phyloP scores from a whole-genome alignment of 2,113 vertebrate species.

The Mungos mungo region DNA sequence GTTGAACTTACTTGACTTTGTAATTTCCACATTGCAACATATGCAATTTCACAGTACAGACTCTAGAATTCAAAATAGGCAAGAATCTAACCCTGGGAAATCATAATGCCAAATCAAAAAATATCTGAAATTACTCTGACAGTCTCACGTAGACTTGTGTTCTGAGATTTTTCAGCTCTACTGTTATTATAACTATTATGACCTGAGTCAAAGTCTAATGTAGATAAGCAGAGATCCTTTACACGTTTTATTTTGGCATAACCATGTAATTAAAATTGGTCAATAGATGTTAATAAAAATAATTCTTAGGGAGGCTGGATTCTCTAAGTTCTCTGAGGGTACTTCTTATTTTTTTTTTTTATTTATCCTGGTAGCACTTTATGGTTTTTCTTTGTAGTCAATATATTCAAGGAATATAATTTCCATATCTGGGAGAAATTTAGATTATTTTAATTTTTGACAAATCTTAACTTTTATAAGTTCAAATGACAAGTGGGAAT shows the following conservation, averaged over 20 bases:
- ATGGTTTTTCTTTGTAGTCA: background rate
- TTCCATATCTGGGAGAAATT: background rate
- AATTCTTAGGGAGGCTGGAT: background rate
- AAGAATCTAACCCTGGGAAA: background rate
- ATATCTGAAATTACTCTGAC: background rate
- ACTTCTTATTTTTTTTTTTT: background rate
- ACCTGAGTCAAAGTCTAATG: background rate
- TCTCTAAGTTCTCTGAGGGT: background rate
- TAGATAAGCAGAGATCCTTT: background rate
- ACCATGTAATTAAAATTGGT: background rate
- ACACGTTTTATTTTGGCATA: background rate
- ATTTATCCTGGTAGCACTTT: background rate
- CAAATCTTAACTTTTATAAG: background rate
- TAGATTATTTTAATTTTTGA: background rate
- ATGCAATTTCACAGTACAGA: background rate
- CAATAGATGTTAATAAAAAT: background rate
- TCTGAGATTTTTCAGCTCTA: conserved; percentile 9
- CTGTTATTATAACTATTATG: background rate
- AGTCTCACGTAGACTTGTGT: background rate
- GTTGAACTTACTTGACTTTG: background rate
- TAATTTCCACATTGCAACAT: background rate
- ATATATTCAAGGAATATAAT: background rate
- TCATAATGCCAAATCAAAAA: background rate
- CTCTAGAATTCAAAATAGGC: background rate
- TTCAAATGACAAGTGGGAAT: background rate